Evolutionary conservation across 2,797 vertebrate species (phyloP), one percentile per base, ranked within the genome.

Genomic region (Karalla daura): DNA sequence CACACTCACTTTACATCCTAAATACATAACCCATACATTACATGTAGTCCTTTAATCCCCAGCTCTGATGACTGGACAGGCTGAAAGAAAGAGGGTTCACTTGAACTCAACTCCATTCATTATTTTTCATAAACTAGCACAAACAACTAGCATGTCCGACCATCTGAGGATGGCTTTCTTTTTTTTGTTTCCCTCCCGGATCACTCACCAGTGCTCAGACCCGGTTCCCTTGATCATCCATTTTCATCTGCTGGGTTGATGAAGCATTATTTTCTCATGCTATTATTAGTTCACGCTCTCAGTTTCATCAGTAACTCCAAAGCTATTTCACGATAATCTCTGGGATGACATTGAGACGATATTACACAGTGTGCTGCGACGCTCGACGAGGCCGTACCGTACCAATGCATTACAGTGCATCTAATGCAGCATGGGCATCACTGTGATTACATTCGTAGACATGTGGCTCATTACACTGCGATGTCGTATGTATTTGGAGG

Each of bases 401-500:
- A 10, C 63, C 63, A 70, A 67, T 82, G 67, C 78, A 80, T 89
- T 77, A 76, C 71, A 67, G 43, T 75, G 73, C 65, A 49, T 71
- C 71, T 75, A 80, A 84, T 83, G 60, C 53, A 74, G 80, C 70
- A 71, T 50, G 55, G 54, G 68, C 63, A 77, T 81, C 60, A 74
- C 73, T 13, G 62, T 27, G 66, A 86, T 88, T 84, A 71, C 78
- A 68, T 76, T 84, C 81, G 69, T 61, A 73, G 65, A 77, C 82
- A 84, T 79, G 84, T 78, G 77, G 72, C 68, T 87, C 88, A 85
- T 90, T 92, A 83, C 83, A 83, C 53, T 59, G 54, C 83, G 84
- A 84, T 84, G 77, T 80, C 80, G 66, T 60, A 84, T 86, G 66
- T 82, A 85, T 79, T 83, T 86, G 67, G 63, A 77, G 81, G 76